These are phyloP conservation scores for Batillaria attramentaria DNA, from an alignment of 1,140 invertebrate genomes.

Conservation along the genomic window DNA sequence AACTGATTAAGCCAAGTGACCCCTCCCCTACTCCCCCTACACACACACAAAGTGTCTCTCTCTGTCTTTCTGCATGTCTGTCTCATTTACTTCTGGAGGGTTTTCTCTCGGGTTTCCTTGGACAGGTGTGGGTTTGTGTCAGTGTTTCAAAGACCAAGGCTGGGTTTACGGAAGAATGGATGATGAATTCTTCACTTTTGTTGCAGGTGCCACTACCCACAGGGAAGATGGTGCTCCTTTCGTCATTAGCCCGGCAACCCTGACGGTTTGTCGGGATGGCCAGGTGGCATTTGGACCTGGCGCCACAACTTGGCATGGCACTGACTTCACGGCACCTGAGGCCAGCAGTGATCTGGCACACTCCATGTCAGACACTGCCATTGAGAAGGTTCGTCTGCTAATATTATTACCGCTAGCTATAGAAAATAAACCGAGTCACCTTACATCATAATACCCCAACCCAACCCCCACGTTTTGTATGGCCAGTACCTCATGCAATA, in stretches of 20 bases:
- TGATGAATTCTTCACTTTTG: neutral
- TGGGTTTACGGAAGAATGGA: neutral
- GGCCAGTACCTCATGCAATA: neutral
- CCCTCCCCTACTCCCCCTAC: too few relatives aligned
- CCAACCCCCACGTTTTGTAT: slow-evolving; percentile 22
- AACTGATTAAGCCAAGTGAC: too few relatives aligned
- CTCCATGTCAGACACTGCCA: slow-evolving; percentile 38
- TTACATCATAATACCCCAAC: neutral
- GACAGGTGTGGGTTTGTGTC: slow-evolving; percentile 1
- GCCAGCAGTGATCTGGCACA: slow-evolving; percentile 25
- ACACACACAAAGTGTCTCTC: neutral
- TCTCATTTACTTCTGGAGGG: too few relatives aligned
- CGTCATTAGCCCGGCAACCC: slow-evolving; percentile 47
- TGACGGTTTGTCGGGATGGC: slow-evolving; percentile 47
- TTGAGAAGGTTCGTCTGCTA: slow-evolving; percentile 43
- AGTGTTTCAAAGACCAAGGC: neutral
- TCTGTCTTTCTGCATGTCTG: too few relatives aligned
- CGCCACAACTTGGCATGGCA: slow-evolving; percentile 26
- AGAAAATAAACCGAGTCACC: too few relatives aligned
- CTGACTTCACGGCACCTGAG: slow-evolving; percentile 47
- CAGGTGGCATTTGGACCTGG: slow-evolving; percentile 39
- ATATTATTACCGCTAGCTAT: too few relatives aligned
- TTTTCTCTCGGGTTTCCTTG: too few relatives aligned
- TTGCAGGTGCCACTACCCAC: slow-evolving; percentile 43
- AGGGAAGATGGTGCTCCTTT: slow-evolving; percentile 39